Evolutionary conservation across 2,797 vertebrate species (phyloP).

Genomic region (Lagorchestes hirsutus): DNA sequence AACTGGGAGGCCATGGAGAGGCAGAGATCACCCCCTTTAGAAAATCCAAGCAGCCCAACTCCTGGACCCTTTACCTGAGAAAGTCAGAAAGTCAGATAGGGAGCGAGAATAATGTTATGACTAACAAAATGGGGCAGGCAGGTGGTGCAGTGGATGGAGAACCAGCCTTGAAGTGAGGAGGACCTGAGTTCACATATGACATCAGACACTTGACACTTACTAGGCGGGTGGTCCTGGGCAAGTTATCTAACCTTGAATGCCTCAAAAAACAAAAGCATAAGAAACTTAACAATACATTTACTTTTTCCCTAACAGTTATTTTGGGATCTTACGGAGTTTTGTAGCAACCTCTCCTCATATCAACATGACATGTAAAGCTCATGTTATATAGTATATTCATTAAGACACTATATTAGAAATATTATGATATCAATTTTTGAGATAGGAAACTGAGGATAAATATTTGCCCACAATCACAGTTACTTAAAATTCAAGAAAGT

Average conservation of each 20-base stretch:
- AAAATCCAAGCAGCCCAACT: conserved; percentile 91
- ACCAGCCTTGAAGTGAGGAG: too few relatives aligned
- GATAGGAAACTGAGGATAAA: conserved; percentile 8
- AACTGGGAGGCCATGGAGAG: conserved; percentile 91
- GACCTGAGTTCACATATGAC: too few relatives aligned
- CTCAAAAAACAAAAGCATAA: too few relatives aligned
- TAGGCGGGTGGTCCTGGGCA: too few relatives aligned
- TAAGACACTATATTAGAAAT: neutral
- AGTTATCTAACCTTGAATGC: too few relatives aligned
- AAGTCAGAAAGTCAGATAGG: conserved; percentile 44
- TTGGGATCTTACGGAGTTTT: neutral
- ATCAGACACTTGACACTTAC: too few relatives aligned
- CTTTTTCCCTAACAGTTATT: neutral
- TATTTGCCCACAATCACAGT: neutral
- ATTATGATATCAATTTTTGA: neutral
- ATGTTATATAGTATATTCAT: neutral
- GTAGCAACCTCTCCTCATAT: neutral
- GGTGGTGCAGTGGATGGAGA: too few relatives aligned
- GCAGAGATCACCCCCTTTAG: conserved; percentile 90
- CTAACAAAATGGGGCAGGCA: neutral
- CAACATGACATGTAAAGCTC: neutral
- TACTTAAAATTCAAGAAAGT: neutral
- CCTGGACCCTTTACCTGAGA: conserved; percentile 90
- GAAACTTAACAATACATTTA: neutral
- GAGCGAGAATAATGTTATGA: neutral